phyloP scores from a whole-genome alignment of 2,888 invertebrate genomes.

The Nemotelus nigrinus region DNA sequence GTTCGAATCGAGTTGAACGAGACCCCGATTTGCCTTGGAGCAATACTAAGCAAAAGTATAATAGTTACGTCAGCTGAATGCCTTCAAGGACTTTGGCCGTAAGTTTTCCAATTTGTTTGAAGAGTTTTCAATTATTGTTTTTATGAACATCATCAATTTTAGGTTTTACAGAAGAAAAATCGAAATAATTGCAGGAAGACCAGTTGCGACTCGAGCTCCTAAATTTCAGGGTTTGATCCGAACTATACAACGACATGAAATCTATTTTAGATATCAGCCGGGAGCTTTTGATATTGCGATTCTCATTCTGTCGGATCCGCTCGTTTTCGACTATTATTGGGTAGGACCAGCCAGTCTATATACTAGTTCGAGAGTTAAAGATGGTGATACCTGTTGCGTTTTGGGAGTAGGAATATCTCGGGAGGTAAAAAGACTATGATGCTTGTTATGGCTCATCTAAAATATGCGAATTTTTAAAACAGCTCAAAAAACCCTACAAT shows the following conservation, averaged over 20 bases:
- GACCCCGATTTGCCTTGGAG: constrained; percentile 10
- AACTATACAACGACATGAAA: neutral
- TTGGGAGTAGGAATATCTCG: constrained; percentile 8
- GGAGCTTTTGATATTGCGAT: neutral
- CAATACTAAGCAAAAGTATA: neutral
- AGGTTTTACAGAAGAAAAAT: neutral
- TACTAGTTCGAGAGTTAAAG: neutral
- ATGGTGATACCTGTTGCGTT: neutral
- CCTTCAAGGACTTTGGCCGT: neutral
- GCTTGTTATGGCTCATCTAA: neutral
- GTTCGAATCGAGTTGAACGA: constrained; percentile 1
- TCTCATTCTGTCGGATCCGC: neutral
- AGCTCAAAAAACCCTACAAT: neutral
- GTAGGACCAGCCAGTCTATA: neutral
- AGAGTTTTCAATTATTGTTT: neutral
- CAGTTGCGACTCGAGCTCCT: neutral
- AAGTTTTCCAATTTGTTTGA: neutral
- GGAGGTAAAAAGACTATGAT: neutral
- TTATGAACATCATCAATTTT: neutral
- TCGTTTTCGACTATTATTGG: neutral
- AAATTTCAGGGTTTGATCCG: no score
- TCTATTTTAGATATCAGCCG: neutral
- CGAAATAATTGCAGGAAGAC: neutral
- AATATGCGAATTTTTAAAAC: neutral
- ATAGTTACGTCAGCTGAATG: constrained; percentile 20